These are phyloP conservation scores for Myathropa florea DNA, from an alignment of 2,888 invertebrate species.

Conservation along the genomic window DNA sequence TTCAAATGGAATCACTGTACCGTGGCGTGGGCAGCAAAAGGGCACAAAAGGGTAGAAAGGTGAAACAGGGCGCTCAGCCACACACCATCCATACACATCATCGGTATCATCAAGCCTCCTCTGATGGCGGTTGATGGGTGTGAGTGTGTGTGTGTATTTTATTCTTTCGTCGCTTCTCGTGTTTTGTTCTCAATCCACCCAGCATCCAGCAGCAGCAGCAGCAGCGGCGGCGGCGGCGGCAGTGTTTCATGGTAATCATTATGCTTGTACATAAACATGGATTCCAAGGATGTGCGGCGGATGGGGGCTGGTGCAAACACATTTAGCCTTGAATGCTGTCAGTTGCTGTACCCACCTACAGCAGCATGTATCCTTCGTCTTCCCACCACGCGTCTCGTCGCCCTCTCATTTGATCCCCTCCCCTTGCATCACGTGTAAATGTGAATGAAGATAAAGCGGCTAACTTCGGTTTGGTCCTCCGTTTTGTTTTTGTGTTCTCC, in stretches of 20 bases:
- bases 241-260: conserved; percentile 56
- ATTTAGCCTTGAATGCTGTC: conserved; percentile 45
- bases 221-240: not conserved
- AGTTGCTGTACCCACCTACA: conserved; percentile 24
- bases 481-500: conserved; percentile 5
- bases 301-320: conserved; percentile 13
- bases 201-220: not conserved
- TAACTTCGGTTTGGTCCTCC: conserved; percentile 19
- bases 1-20: conserved; percentile 40
- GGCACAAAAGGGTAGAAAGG: not conserved
- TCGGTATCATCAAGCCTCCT: conserved; percentile 8
- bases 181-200: conserved; percentile 37
- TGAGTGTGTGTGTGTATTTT: not conserved
- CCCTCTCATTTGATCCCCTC: conserved; percentile 2
- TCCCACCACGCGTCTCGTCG: not conserved
- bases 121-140: not conserved
- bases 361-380: not conserved
- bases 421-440: conserved; percentile 37
- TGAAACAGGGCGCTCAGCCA: conserved; percentile 5
- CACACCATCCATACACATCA: conserved; percentile 23
- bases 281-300: conserved; percentile 9
- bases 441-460: conserved; percentile 49
- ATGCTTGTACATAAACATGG: conserved; percentile 31
- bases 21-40: not conserved
- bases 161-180: conserved; percentile 23